Conservation (phyloP, 2,113 vertebrate species). For the Plestiodon gilberti region DNA sequence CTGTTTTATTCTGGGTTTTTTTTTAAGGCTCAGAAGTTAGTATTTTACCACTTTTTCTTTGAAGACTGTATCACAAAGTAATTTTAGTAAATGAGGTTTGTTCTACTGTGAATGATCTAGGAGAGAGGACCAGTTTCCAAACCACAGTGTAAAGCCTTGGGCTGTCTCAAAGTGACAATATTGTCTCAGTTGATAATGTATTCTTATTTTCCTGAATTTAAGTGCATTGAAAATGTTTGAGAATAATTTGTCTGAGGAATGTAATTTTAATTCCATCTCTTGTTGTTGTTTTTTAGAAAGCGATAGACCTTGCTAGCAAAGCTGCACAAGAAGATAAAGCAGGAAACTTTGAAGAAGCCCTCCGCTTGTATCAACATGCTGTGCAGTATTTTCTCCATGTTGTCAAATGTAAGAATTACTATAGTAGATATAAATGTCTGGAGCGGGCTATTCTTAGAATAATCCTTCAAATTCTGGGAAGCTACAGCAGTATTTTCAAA, state of each 20-base stretch:
- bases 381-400: constrained; percentile 95
- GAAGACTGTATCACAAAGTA: too few relatives aligned
- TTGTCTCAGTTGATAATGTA: not conserved
- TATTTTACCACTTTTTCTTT: too few relatives aligned
- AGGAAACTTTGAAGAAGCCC: constrained; percentile 92
- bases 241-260: not conserved
- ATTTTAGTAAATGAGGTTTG: too few relatives aligned
- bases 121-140: not conserved
- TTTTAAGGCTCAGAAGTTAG: too few relatives aligned
- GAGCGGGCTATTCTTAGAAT: not conserved
- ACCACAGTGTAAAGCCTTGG: not conserved
- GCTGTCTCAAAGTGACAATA: not conserved
- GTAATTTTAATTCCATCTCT: constrained; percentile 2
- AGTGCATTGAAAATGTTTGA: not conserved
- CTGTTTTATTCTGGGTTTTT: too few relatives aligned
- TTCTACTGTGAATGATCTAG: not conserved
- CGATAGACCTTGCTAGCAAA: constrained; percentile 90
- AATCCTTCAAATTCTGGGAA: not conserved
- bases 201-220: not conserved
- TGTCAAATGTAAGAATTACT: constrained; percentile 86
- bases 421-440: not conserved
- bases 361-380: constrained; percentile 90
- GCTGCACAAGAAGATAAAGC: constrained; percentile 92
- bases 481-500: not conserved
- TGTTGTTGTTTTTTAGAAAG: constrained; percentile 82